Percentiles rank a stretch among this genome's conserved stretches.
Evolutionary conservation across 2,797 vertebrate genomes (phyloP).

Genomic region (Myotis myotis): DNA sequence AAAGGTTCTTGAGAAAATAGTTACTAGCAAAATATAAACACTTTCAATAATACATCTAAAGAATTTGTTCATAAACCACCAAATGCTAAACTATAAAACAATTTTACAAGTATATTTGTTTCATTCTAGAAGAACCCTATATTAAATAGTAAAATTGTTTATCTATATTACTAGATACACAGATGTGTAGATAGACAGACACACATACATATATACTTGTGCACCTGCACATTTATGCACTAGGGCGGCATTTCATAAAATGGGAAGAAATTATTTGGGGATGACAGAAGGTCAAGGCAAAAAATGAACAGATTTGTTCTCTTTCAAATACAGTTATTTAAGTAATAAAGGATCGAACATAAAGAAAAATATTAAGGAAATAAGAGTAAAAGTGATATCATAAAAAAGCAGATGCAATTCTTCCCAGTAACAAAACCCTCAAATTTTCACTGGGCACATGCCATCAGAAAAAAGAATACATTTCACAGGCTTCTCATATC

Average conservation of each 20-base stretch:
- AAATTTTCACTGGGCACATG: background rate
- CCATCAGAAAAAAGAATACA: background rate
- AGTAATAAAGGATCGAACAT: background rate
- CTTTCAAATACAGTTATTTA: background rate
- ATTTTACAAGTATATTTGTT: constrained; percentile 1
- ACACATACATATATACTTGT: background rate
- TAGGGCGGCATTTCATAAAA: background rate
- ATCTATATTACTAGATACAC: background rate
- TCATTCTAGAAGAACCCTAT: constrained; percentile 3
- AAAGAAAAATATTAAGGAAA: constrained; percentile 37
- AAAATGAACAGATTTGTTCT: background rate
- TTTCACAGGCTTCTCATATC: background rate
- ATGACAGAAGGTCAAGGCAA: background rate
- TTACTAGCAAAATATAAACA: constrained; percentile 18
- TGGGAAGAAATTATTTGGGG: background rate
- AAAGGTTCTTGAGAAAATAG: background rate
- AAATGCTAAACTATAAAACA: background rate
- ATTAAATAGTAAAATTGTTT: background rate
- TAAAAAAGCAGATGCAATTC: constrained; percentile 20
- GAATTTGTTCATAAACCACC: background rate
- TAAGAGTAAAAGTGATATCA: background rate
- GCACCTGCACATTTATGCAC: background rate
- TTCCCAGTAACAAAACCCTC: background rate
- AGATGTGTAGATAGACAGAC: background rate
- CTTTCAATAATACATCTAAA: background rate